Conservation (phyloP, 2,797 vertebrate genomes). For the Alosa sapidissima region DNA sequence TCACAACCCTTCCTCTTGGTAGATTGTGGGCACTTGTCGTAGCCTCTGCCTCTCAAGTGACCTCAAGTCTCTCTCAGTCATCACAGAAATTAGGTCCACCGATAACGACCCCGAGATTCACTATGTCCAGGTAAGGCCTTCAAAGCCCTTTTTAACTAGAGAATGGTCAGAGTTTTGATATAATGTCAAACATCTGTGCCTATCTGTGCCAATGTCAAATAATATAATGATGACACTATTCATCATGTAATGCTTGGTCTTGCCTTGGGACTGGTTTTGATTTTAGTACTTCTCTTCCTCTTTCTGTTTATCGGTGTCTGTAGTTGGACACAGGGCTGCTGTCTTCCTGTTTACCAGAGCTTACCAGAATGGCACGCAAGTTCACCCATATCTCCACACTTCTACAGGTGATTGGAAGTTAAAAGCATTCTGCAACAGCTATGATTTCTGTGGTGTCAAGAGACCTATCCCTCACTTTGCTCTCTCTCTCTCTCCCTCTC, state of each 20-base stretch:
- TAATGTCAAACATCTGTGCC: not conserved
- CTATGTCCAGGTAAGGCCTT: constrained; percentile 82
- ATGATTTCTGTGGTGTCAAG: not conserved
- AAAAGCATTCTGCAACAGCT: too few species aligned
- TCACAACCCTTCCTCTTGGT: constrained; percentile 43
- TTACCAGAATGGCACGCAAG: constrained; percentile 96
- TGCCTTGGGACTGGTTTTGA: not conserved
- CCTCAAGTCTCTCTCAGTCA: constrained; percentile 89
- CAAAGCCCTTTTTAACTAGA: not conserved
- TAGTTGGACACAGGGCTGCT: constrained; percentile 91
- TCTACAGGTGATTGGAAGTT: constrained; percentile 75
- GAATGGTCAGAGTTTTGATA: not conserved
- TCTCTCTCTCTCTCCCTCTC: constrained; percentile 32
- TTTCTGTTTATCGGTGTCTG: constrained; percentile 15
- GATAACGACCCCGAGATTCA: constrained; percentile 78
- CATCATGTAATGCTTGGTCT: not conserved
- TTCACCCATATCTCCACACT: constrained; percentile 98
- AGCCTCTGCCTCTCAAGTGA: constrained; percentile 92
- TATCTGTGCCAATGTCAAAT: not conserved
- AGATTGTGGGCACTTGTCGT: constrained; percentile 88
- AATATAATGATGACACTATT: not conserved
- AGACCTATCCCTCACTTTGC: not conserved
- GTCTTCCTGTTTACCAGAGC: constrained; percentile 90
- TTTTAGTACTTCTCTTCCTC: not conserved
- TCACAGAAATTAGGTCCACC: constrained; percentile 79